phyloP scores from a whole-genome alignment of 2,888 invertebrate species.

The Rosalia funebris region DNA sequence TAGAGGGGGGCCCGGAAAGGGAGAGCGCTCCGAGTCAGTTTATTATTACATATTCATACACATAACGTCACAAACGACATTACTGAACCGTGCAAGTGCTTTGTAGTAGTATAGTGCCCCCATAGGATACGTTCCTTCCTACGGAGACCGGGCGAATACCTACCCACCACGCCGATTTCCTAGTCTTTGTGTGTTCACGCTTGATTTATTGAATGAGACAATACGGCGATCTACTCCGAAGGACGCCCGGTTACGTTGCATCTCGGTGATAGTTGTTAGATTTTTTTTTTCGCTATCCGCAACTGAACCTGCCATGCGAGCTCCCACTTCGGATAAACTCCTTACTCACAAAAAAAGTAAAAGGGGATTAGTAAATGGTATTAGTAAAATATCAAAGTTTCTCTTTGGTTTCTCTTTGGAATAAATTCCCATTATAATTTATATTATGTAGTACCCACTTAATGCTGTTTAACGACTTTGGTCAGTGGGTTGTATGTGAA shows the following conservation, averaged over 20 bases:
- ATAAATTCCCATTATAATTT: too few relatives aligned
- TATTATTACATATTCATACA: conserved; percentile 53
- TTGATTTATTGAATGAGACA: conserved; percentile 25
- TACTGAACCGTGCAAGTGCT: conserved; percentile 22
- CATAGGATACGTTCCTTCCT: conserved; percentile 15
- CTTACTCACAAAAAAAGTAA: too few relatives aligned
- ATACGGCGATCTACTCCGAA: conserved; percentile 26
- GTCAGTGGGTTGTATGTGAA: too few relatives aligned
- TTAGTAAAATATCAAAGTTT: too few relatives aligned
- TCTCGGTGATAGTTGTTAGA: conserved; percentile 12
- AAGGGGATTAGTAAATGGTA: too few relatives aligned
- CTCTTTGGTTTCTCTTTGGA: too few relatives aligned
- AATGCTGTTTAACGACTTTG: too few relatives aligned
- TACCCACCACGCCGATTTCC: conserved; percentile 26
- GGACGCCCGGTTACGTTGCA: conserved; percentile 37
- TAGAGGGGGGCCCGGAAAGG: conserved; percentile 33
- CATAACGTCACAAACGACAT: conserved; percentile 45
- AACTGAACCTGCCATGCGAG: neutral
- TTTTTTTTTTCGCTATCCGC: neutral
- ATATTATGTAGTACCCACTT: too few relatives aligned
- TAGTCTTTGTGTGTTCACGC: conserved; percentile 31
- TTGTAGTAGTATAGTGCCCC: conserved; percentile 7
- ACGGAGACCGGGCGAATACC: conserved; percentile 1
- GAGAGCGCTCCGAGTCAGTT: conserved; percentile 33
- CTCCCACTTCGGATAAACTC: neutral